Evolutionary conservation across 64 coral and sea anemone genomes (phyloP), one percentile per base, ranked within the genome.

Genomic region (Porites australiensis): DNA sequence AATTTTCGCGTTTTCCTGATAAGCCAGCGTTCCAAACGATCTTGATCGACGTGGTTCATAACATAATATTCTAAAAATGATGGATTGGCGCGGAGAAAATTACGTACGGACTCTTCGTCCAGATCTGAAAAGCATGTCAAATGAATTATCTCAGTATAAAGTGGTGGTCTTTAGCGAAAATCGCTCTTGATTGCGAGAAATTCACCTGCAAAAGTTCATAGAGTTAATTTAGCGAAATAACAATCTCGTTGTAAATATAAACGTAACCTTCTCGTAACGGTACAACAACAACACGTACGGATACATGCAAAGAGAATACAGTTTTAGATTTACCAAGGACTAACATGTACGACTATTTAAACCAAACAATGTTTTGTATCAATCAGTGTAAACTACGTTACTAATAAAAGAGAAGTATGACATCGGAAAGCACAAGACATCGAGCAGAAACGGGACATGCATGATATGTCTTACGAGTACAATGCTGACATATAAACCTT

Each of bases 11-110:
- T 99, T 70, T 99, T 99, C 45, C 98, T 63, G 21, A 99, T 94
- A 55, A 99, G 91, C 98, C 98, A 99, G 13, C 98, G 60, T 43
- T 99, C 98, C 11, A 99, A 72, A 18, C 98, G 62, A n/a, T 99
- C 94, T 86, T 99, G 98, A 44, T 99, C 98, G 5, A 99, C 94
- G 81, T 94, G 37, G 76, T 88, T 96, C 98, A 99, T 94, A 13
- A 99, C 92, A 82, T 93, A 99, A 11, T 99, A 91, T 23, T 99
- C 98, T 51, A 99, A 75, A 88, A 99, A 99, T 77, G 96, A 84
- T n/a, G 94, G 98, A 74, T 99, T 93, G n/a, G 91, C 70, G 46
- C 90, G 91, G 13, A 99, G 92, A 72, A 86, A 99, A 45, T 46
- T 92, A 79, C 89, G 70, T 20, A 93, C 91, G 44, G 75, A 88